Evolutionary conservation across 1,140 invertebrate genomes (phyloP).

Genomic region (Plodia interpunctella): DNA sequence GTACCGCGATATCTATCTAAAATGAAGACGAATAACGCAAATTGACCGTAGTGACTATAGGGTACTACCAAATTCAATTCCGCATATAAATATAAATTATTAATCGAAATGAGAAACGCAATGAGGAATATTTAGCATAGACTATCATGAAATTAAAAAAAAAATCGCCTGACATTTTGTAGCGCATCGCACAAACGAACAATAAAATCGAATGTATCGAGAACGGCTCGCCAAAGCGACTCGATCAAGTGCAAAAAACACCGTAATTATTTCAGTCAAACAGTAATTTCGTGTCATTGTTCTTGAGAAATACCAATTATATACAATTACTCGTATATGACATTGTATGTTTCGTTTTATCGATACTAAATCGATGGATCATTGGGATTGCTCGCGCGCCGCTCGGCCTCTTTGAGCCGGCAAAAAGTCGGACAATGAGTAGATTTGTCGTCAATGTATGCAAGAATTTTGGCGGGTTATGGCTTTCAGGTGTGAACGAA

Average conservation of each 20-base stretch:
- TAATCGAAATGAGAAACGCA: too few species aligned
- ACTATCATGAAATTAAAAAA: background rate
- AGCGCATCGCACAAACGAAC: constrained; percentile 9
- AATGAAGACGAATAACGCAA: too few species aligned
- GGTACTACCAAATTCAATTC: too few species aligned
- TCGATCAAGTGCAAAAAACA: constrained; percentile 44
- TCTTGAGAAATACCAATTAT: constrained; percentile 75
- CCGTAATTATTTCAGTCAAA: constrained; percentile 71
- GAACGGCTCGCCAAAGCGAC: constrained; percentile 59
- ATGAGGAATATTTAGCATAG: background rate
- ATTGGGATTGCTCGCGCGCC: constrained; percentile 39
- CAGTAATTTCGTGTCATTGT: constrained; percentile 73
- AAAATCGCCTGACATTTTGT: background rate
- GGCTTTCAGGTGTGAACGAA: constrained; percentile 55
- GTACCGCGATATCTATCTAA: too few species aligned
- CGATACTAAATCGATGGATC: constrained; percentile 62
- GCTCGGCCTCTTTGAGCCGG: constrained; percentile 30
- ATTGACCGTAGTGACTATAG: too few species aligned
- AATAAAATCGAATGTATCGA: constrained; percentile 49
- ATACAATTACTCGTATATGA: constrained; percentile 74
- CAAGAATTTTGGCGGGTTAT: constrained; percentile 31
- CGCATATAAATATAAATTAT: too few species aligned
- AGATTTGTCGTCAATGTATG: constrained; percentile 28
- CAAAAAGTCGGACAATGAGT: constrained; percentile 62
- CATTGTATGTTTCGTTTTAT: constrained; percentile 63